Evolutionary conservation across 2,888 invertebrate genomes (phyloP).

Genomic region (Strigamia crassipes): DNA sequence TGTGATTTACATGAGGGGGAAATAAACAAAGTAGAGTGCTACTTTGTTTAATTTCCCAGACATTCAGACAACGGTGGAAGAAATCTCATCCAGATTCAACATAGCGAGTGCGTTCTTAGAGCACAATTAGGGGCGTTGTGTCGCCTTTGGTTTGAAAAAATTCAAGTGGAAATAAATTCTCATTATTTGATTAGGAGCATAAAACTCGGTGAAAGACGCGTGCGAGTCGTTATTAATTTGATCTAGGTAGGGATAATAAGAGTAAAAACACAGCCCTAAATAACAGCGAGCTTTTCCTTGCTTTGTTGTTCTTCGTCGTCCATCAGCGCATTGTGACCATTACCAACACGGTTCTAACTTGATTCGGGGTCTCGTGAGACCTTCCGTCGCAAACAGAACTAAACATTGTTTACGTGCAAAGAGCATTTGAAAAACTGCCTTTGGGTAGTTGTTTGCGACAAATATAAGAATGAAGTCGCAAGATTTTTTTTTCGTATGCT

Average conservation of each 20-base stretch:
- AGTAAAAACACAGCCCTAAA: not conserved
- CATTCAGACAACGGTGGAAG: not conserved
- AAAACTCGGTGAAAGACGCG: not conserved
- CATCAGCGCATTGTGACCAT: not conserved
- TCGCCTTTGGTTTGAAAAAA: not conserved
- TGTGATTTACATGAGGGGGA: not conserved
- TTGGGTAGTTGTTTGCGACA: not conserved
- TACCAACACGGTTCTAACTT: not conserved
- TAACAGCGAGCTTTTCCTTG: not conserved
- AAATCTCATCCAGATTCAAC: not conserved
- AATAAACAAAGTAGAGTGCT: not conserved
- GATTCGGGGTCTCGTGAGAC: not conserved
- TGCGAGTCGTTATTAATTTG: not conserved
- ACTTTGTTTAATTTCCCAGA: not conserved
- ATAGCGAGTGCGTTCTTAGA: not conserved
- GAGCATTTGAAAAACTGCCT: not conserved
- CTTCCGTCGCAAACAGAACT: not conserved
- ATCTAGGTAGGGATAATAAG: not conserved
- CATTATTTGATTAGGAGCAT: not conserved
- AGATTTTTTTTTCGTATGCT: not conserved
- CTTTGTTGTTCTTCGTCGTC: not conserved
- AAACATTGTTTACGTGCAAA: not conserved
- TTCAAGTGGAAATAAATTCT: not conserved
- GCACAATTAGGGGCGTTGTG: not conserved
- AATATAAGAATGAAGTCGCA: not conserved